Percentiles rank a stretch among this genome's conserved stretches.
These are phyloP conservation scores for Python bivittatus DNA, from an alignment of 2,113 vertebrate genomes.

Conservation along the genomic window DNA sequence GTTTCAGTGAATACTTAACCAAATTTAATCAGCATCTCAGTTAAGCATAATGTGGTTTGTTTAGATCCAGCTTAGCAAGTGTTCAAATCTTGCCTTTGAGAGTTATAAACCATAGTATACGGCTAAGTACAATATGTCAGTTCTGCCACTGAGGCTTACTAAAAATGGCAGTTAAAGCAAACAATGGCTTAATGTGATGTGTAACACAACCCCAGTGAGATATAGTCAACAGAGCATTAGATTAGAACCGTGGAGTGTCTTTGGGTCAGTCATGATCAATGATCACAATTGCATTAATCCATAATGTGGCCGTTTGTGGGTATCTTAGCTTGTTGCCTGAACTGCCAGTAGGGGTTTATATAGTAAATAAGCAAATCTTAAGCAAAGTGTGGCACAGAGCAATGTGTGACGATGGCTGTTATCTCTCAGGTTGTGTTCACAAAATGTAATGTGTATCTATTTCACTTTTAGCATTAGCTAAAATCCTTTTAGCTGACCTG, in stretches of 20 bases:
- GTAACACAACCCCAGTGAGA: not conserved
- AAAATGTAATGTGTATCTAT: not conserved
- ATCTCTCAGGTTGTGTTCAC: not conserved
- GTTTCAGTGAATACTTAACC: not conserved
- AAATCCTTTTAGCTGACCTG: not conserved
- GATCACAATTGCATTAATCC: not conserved
- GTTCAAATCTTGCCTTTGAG: not conserved
- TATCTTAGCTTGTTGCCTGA: not conserved
- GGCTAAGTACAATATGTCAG: not conserved
- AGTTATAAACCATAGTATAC: not conserved
- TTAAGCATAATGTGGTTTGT: not conserved
- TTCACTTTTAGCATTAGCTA: not conserved
- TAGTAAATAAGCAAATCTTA: not conserved
- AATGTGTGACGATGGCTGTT: not conserved
- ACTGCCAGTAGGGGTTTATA: not conserved
- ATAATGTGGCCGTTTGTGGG: not conserved
- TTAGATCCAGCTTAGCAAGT: not conserved
- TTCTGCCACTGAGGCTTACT: not conserved
- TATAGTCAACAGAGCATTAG: not conserved
- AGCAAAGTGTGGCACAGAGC: not conserved
- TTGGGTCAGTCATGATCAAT: not conserved
- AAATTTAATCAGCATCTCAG: not conserved
- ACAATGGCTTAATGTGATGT: not conserved
- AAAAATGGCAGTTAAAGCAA: not conserved
- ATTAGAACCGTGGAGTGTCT: not conserved